A percentile compares a stretch with the other conserved stretches of the same genome.
These are phyloP conservation scores for Trachelus stipa DNA, from an alignment of 2,888 invertebrate species.

Conservation along the genomic window DNA sequence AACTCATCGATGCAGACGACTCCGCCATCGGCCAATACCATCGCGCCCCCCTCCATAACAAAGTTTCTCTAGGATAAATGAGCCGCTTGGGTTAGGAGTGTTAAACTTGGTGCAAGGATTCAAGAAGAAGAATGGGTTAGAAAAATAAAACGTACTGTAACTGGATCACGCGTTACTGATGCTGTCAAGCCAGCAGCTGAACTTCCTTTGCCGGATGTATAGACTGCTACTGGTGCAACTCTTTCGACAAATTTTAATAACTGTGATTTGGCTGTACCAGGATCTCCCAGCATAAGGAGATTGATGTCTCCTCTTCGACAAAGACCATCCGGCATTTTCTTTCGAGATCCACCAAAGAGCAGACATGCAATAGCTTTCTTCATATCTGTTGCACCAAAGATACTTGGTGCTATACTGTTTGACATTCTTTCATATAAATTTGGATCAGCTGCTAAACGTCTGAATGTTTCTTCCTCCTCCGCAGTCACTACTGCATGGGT, in stretches of 20 bases:
- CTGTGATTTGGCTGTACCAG: slow-evolving; percentile 99
- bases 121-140: background rate
- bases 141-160: slow-evolving; percentile 75
- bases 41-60: slow-evolving; percentile 98
- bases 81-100: slow-evolving; percentile 2
- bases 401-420: slow-evolving; percentile 72
- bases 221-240: slow-evolving; percentile 93
- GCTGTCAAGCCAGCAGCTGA: slow-evolving; percentile 99
- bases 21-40: slow-evolving; percentile 99
- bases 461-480: slow-evolving; percentile 71
- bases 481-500: slow-evolving; percentile 67
- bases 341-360: slow-evolving; percentile 92
- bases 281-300: slow-evolving; percentile 94
- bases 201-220: slow-evolving; percentile 99
- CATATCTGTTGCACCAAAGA: slow-evolving; percentile 93
- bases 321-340: slow-evolving; percentile 93
- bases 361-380: slow-evolving; percentile 97
- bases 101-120: background rate
- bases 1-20: slow-evolving; percentile 99
- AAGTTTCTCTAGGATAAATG: slow-evolving; percentile 82
- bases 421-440: slow-evolving; percentile 3
- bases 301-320: slow-evolving; percentile 97
- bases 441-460: slow-evolving; percentile 6
- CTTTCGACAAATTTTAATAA: slow-evolving; percentile 96
- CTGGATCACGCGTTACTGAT: slow-evolving; percentile 94